Evolutionary conservation across 2,888 invertebrate species (phyloP).

Genomic region (Melanotus villosus): DNA sequence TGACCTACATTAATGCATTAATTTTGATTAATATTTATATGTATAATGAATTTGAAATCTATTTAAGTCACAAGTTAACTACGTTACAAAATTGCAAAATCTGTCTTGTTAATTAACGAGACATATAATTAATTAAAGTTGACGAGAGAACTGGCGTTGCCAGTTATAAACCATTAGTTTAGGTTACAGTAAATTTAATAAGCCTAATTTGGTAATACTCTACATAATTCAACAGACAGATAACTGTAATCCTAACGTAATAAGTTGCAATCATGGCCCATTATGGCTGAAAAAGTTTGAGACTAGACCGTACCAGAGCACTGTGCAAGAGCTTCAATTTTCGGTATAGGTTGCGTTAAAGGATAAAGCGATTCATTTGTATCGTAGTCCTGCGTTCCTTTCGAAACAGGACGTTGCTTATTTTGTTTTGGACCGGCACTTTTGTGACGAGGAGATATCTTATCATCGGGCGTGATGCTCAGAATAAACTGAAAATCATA

Average conservation of each 20-base stretch:
- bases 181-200: no score
- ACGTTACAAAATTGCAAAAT: no score
- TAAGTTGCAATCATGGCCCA: no score
- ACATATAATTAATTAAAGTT: no score
- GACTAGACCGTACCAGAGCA: constrained; percentile 53
- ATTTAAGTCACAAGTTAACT: no score
- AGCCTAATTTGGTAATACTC: no score
- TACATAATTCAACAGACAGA: no score
- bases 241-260: no score
- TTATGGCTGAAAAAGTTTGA: no score
- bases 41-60: not conserved
- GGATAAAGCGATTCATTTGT: constrained; percentile 81
- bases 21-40: not conserved
- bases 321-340: constrained; percentile 77
- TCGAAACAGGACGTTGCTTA: constrained; percentile 72
- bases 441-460: constrained; percentile 68
- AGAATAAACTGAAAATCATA: constrained; percentile 72
- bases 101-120: no score
- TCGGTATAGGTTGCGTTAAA: constrained; percentile 80
- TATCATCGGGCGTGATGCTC: constrained; percentile 70
- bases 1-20: constrained; percentile 70
- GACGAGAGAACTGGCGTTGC: no score
- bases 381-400: constrained; percentile 79
- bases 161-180: no score
- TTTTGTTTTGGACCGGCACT: constrained; percentile 75